Conservation (phyloP, 2,888 invertebrate genomes). For the Darwinula stevensoni region DNA sequence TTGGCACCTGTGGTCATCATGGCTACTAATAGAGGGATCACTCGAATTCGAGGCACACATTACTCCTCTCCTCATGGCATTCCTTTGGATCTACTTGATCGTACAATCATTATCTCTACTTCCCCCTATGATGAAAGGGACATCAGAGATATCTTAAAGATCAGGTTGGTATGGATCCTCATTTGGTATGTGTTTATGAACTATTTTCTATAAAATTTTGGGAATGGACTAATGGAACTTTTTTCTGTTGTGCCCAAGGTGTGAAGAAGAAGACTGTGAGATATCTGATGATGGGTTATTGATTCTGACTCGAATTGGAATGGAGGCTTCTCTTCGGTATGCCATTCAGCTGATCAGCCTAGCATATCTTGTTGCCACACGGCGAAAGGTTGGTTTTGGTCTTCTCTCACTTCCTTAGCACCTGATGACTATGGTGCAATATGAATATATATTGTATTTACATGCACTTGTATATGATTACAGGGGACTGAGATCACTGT, state of each 20-base stretch:
- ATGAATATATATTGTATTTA: too few relatives aligned
- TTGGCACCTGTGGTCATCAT: slow-evolving; percentile 93
- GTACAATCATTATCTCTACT: slow-evolving; percentile 81
- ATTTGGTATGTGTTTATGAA: slow-evolving; percentile 4
- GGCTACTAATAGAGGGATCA: slow-evolving; percentile 90
- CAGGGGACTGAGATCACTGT: slow-evolving; percentile 50
- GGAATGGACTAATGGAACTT: not conserved
- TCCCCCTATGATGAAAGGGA: slow-evolving; percentile 62
- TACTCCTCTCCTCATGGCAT: slow-evolving; percentile 89
- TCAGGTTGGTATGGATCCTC: slow-evolving; percentile 26
- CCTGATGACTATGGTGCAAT: too few relatives aligned
- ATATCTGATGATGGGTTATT: slow-evolving; percentile 68
- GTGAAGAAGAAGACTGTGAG: slow-evolving; percentile 92
- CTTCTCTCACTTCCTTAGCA: too few relatives aligned
- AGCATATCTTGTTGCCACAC: slow-evolving; percentile 78
- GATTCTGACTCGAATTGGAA: slow-evolving; percentile 68
- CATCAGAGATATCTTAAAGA: slow-evolving; percentile 64
- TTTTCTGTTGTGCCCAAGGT: too few relatives aligned
- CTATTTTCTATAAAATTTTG: too few relatives aligned
- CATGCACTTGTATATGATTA: too few relatives aligned
- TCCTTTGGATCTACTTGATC: slow-evolving; percentile 77
- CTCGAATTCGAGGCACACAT: slow-evolving; percentile 74
- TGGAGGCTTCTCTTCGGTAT: slow-evolving; percentile 77
- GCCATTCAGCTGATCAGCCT: slow-evolving; percentile 92
- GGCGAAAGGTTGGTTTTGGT: too few relatives aligned